Evolutionary conservation across 2,888 invertebrate species (phyloP).

Genomic region (Dromius quadrimaculatus): DNA sequence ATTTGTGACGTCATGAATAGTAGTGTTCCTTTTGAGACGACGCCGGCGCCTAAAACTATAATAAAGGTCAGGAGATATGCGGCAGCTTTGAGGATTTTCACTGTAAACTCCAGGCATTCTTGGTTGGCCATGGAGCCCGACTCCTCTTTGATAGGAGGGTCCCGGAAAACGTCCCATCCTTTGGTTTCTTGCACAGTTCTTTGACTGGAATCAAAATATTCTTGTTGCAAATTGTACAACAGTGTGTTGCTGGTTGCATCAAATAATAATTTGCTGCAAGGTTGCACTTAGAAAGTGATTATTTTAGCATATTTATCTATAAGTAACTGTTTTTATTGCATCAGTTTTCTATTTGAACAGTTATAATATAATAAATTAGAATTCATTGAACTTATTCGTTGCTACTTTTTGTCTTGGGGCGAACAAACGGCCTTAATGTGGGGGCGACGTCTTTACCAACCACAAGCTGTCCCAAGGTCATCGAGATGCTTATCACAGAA

Average conservation of each 20-base stretch:
- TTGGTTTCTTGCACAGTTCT: constrained; percentile 88
- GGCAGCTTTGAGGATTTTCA: constrained; percentile 85
- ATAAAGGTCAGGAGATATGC: constrained; percentile 89
- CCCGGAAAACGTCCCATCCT: constrained; percentile 97
- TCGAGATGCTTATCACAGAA: constrained; percentile 7
- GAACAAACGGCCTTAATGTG: constrained; percentile 55
- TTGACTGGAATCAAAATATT: constrained; percentile 72
- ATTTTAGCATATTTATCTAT: constrained; percentile 31
- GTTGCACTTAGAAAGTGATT: constrained; percentile 24
- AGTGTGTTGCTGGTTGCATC: background rate
- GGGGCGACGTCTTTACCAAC: constrained; percentile 54
- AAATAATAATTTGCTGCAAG: background rate
- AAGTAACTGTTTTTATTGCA: constrained; percentile 28
- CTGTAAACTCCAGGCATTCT: constrained; percentile 86
- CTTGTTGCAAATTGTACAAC: background rate
- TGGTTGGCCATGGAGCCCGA: constrained; percentile 91
- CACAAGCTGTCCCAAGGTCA: constrained; percentile 44
- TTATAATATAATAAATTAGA: background rate
- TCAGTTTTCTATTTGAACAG: too few species aligned
- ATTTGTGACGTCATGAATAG: constrained; percentile 94
- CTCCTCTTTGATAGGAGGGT: constrained; percentile 90
- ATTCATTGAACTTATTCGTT: constrained; percentile 12
- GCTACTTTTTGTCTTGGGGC: constrained; percentile 45
- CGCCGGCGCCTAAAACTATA: constrained; percentile 86
- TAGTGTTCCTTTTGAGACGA: constrained; percentile 88